Conservation (phyloP, 1,140 invertebrate species). For the Maconellicoccus hirsutus region DNA sequence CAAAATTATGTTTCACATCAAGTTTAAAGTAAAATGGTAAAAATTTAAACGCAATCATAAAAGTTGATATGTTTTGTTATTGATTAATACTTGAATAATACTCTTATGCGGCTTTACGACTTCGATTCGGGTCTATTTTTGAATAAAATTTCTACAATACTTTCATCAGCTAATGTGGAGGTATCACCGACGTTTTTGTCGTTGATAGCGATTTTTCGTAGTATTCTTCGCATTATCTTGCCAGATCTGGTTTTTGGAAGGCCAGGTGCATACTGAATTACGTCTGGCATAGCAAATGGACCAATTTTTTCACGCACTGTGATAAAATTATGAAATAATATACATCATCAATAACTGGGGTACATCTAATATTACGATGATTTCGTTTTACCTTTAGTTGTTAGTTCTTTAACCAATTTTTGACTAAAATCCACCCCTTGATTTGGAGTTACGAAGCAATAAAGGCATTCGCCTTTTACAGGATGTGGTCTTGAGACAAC, state of each 20-base stretch:
- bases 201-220: conserved; percentile 83
- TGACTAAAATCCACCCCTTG: conserved; percentile 57
- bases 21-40: neutral
- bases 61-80: neutral
- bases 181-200: conserved; percentile 83
- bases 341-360: no score
- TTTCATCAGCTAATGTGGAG: conserved; percentile 81
- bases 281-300: conserved; percentile 90
- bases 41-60: neutral
- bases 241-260: conserved; percentile 95
- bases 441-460: conserved; percentile 88
- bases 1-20: neutral
- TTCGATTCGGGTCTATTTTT: conserved; percentile 44
- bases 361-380: neutral
- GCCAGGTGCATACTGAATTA: conserved; percentile 79
- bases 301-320: conserved; percentile 84
- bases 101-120: neutral
- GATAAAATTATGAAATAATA: neutral
- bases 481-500: conserved; percentile 87
- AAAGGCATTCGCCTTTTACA: conserved; percentile 91
- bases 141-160: conserved; percentile 68
- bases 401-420: conserved; percentile 60
- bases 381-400: conserved; percentile 47
- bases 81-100: neutral
- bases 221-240: conserved; percentile 92